Evolutionary conservation across 2,888 invertebrate species (phyloP).

Genomic region (Sepioteuthis lessoniana): DNA sequence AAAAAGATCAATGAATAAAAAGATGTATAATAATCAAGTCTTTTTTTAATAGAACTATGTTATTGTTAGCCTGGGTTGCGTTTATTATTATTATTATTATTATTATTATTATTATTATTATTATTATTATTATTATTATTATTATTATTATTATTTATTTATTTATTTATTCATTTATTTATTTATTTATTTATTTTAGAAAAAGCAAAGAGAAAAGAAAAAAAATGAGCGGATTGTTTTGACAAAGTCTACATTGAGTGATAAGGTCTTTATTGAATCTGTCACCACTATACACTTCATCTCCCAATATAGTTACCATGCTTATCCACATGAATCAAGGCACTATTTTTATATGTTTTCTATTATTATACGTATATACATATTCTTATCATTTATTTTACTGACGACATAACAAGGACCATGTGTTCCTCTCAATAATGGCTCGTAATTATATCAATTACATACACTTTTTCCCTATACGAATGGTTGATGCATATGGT

Average conservation of each 20-base stretch:
- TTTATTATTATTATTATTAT: neutral
- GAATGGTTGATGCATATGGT: neutral
- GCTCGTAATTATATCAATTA: slow-evolving; percentile 46
- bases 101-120: neutral
- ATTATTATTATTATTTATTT: neutral
- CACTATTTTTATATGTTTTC: neutral
- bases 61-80: neutral
- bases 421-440: neutral
- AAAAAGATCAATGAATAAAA: neutral
- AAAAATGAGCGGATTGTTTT: neutral
- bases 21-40: neutral
- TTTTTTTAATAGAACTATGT: neutral
- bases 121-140: neutral
- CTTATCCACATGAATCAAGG: neutral
- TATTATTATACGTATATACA: neutral
- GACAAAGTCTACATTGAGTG: neutral
- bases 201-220: neutral
- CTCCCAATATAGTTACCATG: slow-evolving; percentile 34
- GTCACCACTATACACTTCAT: neutral
- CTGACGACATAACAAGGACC: neutral
- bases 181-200: neutral
- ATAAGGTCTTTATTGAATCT: neutral
- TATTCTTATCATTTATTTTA: neutral
- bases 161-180: neutral
- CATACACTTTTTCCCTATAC: neutral